Conservation (phyloP, 2,888 invertebrate genomes). For the Criorhina ranunculi region DNA sequence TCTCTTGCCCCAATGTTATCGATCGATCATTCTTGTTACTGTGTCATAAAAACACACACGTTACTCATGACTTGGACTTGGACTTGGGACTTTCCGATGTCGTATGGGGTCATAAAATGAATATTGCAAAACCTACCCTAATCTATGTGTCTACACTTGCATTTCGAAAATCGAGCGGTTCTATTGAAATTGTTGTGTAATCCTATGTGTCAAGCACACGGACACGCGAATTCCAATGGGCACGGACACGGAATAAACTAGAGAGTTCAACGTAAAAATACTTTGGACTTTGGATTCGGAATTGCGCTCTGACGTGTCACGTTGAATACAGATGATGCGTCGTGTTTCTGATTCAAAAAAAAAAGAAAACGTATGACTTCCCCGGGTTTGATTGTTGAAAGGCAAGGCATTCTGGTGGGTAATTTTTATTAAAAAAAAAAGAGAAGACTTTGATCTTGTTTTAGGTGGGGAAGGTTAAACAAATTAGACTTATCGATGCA, state of each 20-base stretch:
- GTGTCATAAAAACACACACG: not conserved
- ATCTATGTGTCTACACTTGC: too few relatives aligned
- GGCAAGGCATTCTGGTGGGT: not conserved
- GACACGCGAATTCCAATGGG: constrained; percentile 1
- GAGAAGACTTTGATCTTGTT: constrained; percentile 22
- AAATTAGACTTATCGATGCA: not conserved
- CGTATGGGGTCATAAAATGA: constrained; percentile 26
- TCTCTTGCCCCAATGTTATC: constrained; percentile 20
- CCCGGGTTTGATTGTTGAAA: not conserved
- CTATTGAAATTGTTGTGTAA: constrained; percentile 28
- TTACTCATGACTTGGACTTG: constrained; percentile 8
- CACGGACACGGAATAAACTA: not conserved
- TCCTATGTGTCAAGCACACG: not conserved
- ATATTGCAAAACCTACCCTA: constrained; percentile 21
- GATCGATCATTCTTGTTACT: constrained; percentile 15
- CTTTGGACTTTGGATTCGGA: constrained; percentile 43
- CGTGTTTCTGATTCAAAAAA: constrained; percentile 15
- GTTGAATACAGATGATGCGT: not conserved
- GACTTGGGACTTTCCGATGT: constrained; percentile 34
- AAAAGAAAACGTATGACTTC: constrained; percentile 5
- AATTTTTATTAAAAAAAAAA: too few relatives aligned
- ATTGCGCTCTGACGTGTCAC: constrained; percentile 23
- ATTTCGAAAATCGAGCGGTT: constrained; percentile 12
- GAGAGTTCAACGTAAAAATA: constrained; percentile 6
- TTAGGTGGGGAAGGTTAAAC: not conserved